Evolutionary conservation across 2,888 invertebrate genomes (phyloP), one percentile per base, ranked within the genome.

Genomic region (Mythimna pallens): DNA sequence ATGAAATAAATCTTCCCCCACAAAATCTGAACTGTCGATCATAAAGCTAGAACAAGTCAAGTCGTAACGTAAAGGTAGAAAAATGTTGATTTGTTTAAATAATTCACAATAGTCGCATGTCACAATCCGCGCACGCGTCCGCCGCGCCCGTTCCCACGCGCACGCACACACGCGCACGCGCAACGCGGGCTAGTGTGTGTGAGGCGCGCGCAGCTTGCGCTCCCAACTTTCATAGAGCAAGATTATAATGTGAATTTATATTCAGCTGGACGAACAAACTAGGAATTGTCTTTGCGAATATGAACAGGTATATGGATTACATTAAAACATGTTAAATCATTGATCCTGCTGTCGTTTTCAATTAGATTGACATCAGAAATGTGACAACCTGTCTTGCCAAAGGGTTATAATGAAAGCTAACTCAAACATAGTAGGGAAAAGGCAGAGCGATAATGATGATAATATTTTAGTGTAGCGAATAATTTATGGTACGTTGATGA

Each of bases 41-140:
- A 62, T 47, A 65, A 9, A 68, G 58, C 69, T 78, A 86, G 86
- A 89, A 86, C 80, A 78, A 82, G 78, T 81, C 82, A 87, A 85
- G 84, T 87, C 83, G 89, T 90, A 90, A 62, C 85, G 89, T 90
- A 90, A 70, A 80, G 76, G 73, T 76, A 76, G 77, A 86, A 80
- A 86, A 86, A 85, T 78, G 80, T 79, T 78, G 82, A 82, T 86
- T 86, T 86, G 82, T 84, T 82, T 85, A 86, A 93, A 93, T 93
- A 93, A 93, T 93, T 91, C 92, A 94, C 93, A 93, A 93, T 93
- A 92, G 89, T 90, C 89, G 91, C 92, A 92, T 93, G 94, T 94
- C 93, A 92, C 94, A 94, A 93, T 91, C 91, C 87, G 93, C 94
- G 92, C 94, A 95, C 95, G 95, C 95, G 94, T 94, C 93, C 90